Percentiles rank a stretch among this genome's conserved stretches.
These are phyloP conservation scores for Gallirallus australis DNA, from an alignment of 2,797 vertebrate genomes.

Conservation along the genomic window DNA sequence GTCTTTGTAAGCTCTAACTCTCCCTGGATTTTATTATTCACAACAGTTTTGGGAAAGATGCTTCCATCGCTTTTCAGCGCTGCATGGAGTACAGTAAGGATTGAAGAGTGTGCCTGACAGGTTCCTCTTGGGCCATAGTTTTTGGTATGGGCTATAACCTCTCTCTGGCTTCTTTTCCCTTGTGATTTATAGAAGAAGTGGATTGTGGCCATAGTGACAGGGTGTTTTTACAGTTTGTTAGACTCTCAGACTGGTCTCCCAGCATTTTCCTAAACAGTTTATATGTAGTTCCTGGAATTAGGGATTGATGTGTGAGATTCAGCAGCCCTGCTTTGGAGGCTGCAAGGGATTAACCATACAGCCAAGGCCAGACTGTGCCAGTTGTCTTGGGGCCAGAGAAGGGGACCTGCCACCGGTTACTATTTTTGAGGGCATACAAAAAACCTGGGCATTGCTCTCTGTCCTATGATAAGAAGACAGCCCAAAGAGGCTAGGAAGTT, in stretches of 20 bases:
- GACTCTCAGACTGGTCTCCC: fast-evolving
- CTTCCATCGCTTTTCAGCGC: background rate
- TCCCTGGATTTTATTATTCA: slow-evolving; percentile 1
- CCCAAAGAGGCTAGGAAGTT: background rate
- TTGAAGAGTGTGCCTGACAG: background rate
- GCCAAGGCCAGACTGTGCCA: background rate
- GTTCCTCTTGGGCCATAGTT: background rate
- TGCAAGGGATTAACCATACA: background rate
- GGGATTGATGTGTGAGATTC: fast-evolving
- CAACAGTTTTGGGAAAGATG: background rate
- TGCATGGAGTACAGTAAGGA: fast-evolving
- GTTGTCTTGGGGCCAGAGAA: background rate
- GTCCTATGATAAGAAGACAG: background rate
- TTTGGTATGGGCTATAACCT: background rate
- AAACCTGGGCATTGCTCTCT: background rate
- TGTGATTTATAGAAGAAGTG: background rate
- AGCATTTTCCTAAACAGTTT: background rate
- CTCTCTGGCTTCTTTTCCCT: background rate
- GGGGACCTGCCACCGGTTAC: background rate
- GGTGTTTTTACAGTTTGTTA: background rate
- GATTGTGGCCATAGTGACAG: background rate
- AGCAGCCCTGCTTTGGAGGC: background rate
- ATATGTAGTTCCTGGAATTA: background rate
- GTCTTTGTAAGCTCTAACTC: background rate
- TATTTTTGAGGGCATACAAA: background rate